Conservation (phyloP, 2,888 invertebrate species). For the Latrodectus elegans region DNA sequence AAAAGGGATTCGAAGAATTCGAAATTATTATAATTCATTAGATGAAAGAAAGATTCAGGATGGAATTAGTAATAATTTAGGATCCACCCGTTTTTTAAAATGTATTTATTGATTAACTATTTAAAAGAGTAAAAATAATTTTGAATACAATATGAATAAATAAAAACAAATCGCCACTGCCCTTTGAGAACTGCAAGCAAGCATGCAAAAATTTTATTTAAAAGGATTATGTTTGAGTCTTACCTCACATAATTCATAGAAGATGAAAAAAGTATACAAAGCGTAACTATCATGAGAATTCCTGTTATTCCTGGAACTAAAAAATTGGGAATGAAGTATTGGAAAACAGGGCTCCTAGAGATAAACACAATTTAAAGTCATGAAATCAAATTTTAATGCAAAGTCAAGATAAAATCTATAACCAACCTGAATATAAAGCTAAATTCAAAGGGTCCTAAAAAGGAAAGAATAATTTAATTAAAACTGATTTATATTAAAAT, state of each 20-base stretch:
- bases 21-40: too few relatives aligned
- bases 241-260: neutral
- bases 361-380: too few relatives aligned
- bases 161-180: neutral
- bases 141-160: neutral
- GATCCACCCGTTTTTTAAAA: too few relatives aligned
- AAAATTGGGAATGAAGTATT: neutral
- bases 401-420: neutral
- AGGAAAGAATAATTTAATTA: neutral
- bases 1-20: too few relatives aligned
- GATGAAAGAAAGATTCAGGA: too few relatives aligned
- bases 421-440: slow-evolving; percentile 1
- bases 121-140: neutral
- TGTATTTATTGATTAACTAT: too few relatives aligned
- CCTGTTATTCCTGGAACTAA: neutral
- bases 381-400: too few relatives aligned
- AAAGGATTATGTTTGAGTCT: neutral
- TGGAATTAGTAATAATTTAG: too few relatives aligned
- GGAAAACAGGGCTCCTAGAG: too few relatives aligned
- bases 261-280: neutral
- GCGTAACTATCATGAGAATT: neutral
- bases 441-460: neutral
- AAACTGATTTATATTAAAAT: too few relatives aligned
- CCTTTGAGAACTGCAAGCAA: neutral
- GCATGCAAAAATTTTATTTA: neutral